Evolutionary conservation across 2,888 invertebrate species (phyloP).

Genomic region (Diloba caeruleocephala): DNA sequence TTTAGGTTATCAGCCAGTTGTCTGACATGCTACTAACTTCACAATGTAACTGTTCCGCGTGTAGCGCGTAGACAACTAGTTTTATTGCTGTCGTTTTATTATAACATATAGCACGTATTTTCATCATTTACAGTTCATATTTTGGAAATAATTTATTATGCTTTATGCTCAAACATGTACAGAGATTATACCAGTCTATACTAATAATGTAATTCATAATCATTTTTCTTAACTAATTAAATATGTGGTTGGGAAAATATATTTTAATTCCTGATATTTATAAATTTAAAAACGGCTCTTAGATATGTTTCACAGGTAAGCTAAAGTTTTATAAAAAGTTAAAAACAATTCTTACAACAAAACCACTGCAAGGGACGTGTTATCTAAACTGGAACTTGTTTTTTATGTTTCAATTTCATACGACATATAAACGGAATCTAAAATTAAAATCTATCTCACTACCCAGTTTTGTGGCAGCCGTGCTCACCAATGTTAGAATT

Average conservation of each 20-base stretch:
- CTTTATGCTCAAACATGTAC: too few species aligned
- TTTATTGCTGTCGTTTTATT: constrained; percentile 25
- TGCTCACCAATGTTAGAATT: constrained; percentile 56
- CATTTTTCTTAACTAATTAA: too few species aligned
- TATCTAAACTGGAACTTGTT: not conserved
- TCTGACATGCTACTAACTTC: constrained; percentile 48
- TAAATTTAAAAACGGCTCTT: not conserved
- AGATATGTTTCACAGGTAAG: not conserved
- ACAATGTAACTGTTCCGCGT: constrained; percentile 32
- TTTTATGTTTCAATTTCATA: constrained; percentile 33
- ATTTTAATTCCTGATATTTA: too few species aligned
- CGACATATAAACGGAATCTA: constrained; percentile 65
- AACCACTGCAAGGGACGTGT: not conserved
- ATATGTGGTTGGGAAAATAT: too few species aligned
- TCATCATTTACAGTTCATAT: too few species aligned
- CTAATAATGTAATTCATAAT: too few species aligned
- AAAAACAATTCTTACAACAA: not conserved
- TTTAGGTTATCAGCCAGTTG: constrained; percentile 50
- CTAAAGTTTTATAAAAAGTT: not conserved
- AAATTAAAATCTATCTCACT: constrained; percentile 72
- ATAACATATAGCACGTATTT: too few species aligned
- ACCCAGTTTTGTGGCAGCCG: constrained; percentile 52
- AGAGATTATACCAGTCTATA: too few species aligned
- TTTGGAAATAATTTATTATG: too few species aligned
- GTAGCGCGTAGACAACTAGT: constrained; percentile 17